These are phyloP conservation scores for Meloe dianella DNA, from an alignment of 2,888 invertebrate genomes.

Conservation along the genomic window DNA sequence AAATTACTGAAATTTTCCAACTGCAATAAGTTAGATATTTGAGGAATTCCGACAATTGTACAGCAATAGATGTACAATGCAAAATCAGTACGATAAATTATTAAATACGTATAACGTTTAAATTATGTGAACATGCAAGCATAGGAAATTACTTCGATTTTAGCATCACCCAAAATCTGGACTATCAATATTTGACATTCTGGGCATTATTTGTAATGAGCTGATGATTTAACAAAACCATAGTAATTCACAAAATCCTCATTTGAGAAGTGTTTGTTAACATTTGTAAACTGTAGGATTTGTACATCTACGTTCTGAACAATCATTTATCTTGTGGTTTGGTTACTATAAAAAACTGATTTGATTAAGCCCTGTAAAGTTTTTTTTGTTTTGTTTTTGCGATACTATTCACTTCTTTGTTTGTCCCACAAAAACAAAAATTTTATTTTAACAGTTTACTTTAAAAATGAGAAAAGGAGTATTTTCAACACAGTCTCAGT, in stretches of 20 bases:
- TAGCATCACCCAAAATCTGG: neutral
- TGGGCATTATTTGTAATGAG: neutral
- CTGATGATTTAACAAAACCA: neutral
- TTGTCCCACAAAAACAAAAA: neutral
- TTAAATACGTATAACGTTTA: conserved; percentile 21
- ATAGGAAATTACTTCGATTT: neutral
- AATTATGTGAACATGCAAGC: conserved; percentile 15
- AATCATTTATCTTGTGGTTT: conserved; percentile 26
- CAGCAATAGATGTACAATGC: neutral
- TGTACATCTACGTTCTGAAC: conserved; percentile 11
- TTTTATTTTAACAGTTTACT: neutral
- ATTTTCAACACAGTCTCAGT: neutral
- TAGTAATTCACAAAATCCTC: neutral
- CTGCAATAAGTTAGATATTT: neutral
- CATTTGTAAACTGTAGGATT: neutral
- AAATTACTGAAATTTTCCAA: neutral
- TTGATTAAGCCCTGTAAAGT: conserved; percentile 18
- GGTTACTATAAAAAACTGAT: conserved; percentile 26
- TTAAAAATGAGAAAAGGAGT: neutral
- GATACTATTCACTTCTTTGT: neutral
- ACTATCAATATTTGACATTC: neutral
- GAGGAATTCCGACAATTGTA: neutral
- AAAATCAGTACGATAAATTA: conserved; percentile 15
- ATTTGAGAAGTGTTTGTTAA: neutral
- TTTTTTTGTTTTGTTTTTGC: no score